Evolutionary conservation across 1,140 invertebrate species (phyloP).

Genomic region (Ridgeia piscesae): DNA sequence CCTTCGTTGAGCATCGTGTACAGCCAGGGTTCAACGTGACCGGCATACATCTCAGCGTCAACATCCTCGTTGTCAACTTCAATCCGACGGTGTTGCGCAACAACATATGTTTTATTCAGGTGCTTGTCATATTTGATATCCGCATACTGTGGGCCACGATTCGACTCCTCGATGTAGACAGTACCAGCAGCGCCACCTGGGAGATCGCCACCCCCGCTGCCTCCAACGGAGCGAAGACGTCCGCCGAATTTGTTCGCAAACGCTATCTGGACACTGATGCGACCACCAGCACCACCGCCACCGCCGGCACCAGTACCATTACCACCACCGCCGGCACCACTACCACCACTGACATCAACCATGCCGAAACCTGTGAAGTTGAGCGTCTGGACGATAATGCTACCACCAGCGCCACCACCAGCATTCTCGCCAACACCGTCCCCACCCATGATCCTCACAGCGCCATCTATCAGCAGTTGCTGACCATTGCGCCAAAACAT

Average conservation of each 20-base stretch:
- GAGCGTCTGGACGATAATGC: slow-evolving; percentile 39
- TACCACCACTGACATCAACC: slow-evolving; percentile 41
- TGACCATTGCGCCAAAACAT: slow-evolving; percentile 42
- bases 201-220: slow-evolving; percentile 31
- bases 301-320: slow-evolving; percentile 30
- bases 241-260: slow-evolving; percentile 43
- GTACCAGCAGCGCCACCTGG: slow-evolving; percentile 45
- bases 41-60: slow-evolving; percentile 37
- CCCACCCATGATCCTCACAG: slow-evolving; percentile 37
- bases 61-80: slow-evolving; percentile 42
- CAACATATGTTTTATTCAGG: slow-evolving; percentile 28
- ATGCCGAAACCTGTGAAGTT: slow-evolving; percentile 47
- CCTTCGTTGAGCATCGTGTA: slow-evolving; percentile 42
- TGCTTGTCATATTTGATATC: slow-evolving; percentile 44
- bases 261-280: slow-evolving; percentile 39
- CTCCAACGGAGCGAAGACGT: slow-evolving; percentile 38
- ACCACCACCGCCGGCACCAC: slow-evolving; percentile 7
- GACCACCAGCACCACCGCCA: slow-evolving; percentile 41
- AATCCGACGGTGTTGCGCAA: slow-evolving; percentile 36
- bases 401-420: slow-evolving; percentile 47
- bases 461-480: slow-evolving; percentile 40
- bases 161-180: slow-evolving; percentile 43
- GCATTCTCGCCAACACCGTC: slow-evolving; percentile 35
- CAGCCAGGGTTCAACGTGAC: slow-evolving; percentile 43
- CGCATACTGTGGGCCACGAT: slow-evolving; percentile 44